A percentile compares a stretch with the other conserved stretches of the same genome.
Conservation (phyloP, 2,797 vertebrate species). For the Gadopsis bispinosus region DNA sequence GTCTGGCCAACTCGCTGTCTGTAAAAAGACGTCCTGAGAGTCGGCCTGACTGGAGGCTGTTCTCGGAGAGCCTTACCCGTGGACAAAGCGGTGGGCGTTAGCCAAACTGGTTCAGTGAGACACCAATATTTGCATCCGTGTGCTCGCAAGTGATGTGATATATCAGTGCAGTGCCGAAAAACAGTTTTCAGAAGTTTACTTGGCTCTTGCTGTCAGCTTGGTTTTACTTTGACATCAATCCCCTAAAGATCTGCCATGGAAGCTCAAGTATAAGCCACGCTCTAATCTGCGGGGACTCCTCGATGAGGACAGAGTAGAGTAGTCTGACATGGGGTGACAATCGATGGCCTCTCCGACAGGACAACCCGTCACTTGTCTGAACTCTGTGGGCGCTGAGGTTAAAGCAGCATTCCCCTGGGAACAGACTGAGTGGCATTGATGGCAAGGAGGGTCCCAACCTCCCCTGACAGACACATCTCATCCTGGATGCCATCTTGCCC, state of each 20-base stretch:
- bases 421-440: slow-evolving; percentile 78
- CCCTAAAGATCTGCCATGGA: slow-evolving; percentile 52
- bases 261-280: slow-evolving; percentile 36
- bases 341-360: slow-evolving; percentile 63
- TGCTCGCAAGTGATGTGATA: neutral
- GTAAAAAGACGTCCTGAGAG: slow-evolving; percentile 59
- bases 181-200: slow-evolving; percentile 41
- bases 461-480: slow-evolving; percentile 78
- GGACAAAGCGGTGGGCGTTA: slow-evolving; percentile 8
- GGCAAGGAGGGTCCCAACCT: slow-evolving; percentile 78
- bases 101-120: slow-evolving; percentile 10
- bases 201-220: slow-evolving; percentile 24
- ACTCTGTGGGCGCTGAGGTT: slow-evolving; percentile 67
- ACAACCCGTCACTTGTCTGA: slow-evolving; percentile 78
- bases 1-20: slow-evolving; percentile 64
- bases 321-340: slow-evolving; percentile 68
- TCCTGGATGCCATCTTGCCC: slow-evolving; percentile 61
- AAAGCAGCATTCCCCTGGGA: slow-evolving; percentile 63
- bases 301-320: slow-evolving; percentile 47
- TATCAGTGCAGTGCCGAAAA: neutral
- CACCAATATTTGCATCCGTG: neutral
- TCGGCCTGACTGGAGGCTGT: slow-evolving; percentile 41
- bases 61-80: slow-evolving; percentile 35
- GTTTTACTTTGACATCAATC: slow-evolving; percentile 57
- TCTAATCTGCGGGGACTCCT: slow-evolving; percentile 63